Conservation (phyloP, 2,113 vertebrate species). For the Bungarus multicinctus region DNA sequence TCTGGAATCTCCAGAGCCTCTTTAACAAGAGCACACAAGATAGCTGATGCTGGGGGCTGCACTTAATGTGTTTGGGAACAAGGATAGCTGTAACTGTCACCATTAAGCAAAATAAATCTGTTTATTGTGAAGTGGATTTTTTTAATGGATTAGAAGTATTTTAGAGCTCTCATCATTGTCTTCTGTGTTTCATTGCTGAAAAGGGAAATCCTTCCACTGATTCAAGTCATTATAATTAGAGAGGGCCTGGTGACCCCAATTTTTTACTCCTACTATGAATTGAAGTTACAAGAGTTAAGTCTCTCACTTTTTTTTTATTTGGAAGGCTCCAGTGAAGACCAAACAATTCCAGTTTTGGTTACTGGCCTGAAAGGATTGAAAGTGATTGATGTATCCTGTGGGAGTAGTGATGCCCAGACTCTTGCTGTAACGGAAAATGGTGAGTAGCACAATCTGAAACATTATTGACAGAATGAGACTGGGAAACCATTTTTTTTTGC, state of each 20-base stretch:
- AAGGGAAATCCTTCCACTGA: not conserved
- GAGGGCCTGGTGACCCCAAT: not conserved
- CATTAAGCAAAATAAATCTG: not conserved
- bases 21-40: not conserved
- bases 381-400: constrained; percentile 92
- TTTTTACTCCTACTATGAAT: not conserved
- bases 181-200: not conserved
- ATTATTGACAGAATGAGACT: not conserved
- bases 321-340: constrained; percentile 95
- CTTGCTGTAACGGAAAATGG: constrained; percentile 96
- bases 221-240: not conserved
- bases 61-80: not conserved
- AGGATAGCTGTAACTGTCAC: not conserved
- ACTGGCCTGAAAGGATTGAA: constrained; percentile 92
- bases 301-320: constrained; percentile 23
- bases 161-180: not conserved
- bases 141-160: not conserved
- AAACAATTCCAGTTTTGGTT: constrained; percentile 93
- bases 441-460: constrained; percentile 52
- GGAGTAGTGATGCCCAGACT: constrained; percentile 95
- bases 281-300: not conserved
- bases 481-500: not conserved
- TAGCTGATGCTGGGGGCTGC: not conserved
- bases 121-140: not conserved
- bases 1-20: not conserved